Base-by-base conservation (phyloP, 2,797 vertebrate species). In the Pipistrellus pygmaeus region DNA sequence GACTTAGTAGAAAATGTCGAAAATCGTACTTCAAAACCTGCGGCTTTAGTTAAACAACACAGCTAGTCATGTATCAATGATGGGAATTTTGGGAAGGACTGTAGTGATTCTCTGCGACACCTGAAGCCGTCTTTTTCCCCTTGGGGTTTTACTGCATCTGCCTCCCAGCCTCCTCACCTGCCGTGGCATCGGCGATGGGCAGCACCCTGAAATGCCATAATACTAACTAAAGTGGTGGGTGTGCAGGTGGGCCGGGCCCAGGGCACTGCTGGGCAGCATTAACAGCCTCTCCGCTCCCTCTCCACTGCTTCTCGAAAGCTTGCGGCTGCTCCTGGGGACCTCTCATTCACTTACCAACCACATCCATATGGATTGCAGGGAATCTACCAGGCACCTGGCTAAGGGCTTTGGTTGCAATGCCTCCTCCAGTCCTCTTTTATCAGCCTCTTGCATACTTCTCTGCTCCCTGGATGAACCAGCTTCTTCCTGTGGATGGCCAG, bases 51-150 rank as follows among this genome's bases (percentile, higher is more conserved):
- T 64, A 20, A 11, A 93, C 18, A 25, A 32, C 35, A 55, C 5
- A 81, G 44, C 32, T 75, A 46, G 85, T n/a, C 11, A 23, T 12
- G 30, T 13, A 82, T 46, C 78, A 75, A 25, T 6, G 66, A 53
- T 25, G 76, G 13, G 35, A 23, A 25, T 95, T 77, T 96, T 96
- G 66, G 89, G 95, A 97, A 93, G 95, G 85, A 96, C 7, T 97
- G 77, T 88, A 55, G 73, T 95, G 95, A 90, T 96, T 96, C 94
- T 93, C 60, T 87, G 90, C 77, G 75, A 66, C 69, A 95, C 93
- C 85, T 92, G 86, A 97, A 97, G 88, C 68, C 84, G 0, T 57
- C 38, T 7, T 94, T 90, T 90, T 77, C 8, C 17, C 38, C 15
- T 14, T 15, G 38, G 18, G n/a, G 15, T 6, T 62, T 78, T 35